Evolutionary conservation across 2,797 vertebrate species (phyloP).

Genomic region (Vireo griseus): DNA sequence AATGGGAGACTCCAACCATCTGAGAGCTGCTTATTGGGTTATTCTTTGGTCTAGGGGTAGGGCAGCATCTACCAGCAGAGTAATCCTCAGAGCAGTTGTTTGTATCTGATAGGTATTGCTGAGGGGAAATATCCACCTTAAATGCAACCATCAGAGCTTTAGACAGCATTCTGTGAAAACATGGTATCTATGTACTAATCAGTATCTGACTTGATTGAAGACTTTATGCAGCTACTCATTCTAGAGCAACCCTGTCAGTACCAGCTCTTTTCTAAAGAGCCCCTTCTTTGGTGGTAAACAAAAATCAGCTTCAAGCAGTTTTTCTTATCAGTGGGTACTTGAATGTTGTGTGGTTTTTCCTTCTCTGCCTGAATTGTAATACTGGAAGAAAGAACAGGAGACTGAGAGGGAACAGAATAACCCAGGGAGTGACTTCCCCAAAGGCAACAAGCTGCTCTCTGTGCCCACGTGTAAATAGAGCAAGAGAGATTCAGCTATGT

Average conservation of each 20-base stretch:
- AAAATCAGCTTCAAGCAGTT: not conserved
- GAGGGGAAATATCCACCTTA: not conserved
- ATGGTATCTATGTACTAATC: not conserved
- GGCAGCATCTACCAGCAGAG: not conserved
- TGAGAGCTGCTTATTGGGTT: not conserved
- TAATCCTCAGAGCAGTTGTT: not conserved
- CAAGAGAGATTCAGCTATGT: not conserved
- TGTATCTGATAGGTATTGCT: not conserved
- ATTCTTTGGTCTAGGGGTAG: not conserved
- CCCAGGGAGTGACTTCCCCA: not conserved
- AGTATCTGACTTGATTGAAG: not conserved
- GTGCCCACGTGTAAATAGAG: not conserved
- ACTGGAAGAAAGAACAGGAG: not conserved
- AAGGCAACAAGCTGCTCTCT: fast-evolving
- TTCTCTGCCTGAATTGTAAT: not conserved
- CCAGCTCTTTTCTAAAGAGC: not conserved
- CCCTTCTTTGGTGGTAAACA: not conserved
- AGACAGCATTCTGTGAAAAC: not conserved
- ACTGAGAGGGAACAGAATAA: not conserved
- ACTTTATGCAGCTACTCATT: not conserved
- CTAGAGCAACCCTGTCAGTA: not conserved
- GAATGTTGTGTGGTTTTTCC: not conserved
- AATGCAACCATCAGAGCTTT: not conserved
- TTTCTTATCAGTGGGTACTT: not conserved
- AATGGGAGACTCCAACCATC: not conserved